A percentile compares a stretch with the other conserved stretches of the same genome.
Conservation (phyloP, 2,888 invertebrate genomes). For the Nephrotoma flavescens region DNA sequence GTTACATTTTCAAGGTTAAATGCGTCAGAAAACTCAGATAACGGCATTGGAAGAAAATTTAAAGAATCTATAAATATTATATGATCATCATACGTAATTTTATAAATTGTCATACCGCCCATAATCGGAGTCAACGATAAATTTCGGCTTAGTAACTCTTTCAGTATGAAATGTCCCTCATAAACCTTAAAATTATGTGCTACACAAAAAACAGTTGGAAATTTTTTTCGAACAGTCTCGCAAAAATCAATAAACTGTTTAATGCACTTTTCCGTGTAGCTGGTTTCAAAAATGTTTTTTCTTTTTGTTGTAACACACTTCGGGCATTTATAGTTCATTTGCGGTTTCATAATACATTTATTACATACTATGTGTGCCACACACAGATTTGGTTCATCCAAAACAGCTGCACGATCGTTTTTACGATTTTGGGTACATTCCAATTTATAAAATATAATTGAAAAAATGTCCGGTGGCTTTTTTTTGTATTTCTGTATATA, state of each 20-base stretch:
- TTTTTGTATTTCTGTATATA: background rate
- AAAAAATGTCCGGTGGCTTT: background rate
- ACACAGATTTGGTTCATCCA: background rate
- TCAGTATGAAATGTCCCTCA: background rate
- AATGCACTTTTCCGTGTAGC: background rate
- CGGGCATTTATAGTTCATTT: background rate
- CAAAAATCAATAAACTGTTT: background rate
- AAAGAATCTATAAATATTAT: background rate
- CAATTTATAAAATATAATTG: background rate
- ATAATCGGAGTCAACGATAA: background rate
- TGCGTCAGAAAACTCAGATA: constrained; percentile 13
- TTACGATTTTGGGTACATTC: background rate
- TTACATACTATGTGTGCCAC: background rate
- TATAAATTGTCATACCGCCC: background rate
- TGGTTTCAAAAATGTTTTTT: background rate
- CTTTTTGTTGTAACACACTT: background rate
- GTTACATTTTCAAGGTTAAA: constrained; percentile 13
- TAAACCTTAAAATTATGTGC: background rate
- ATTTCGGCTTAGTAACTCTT: background rate
- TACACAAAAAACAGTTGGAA: background rate
- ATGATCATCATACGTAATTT: background rate
- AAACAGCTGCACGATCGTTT: background rate
- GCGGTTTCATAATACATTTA: background rate
- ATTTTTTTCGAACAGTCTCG: background rate
- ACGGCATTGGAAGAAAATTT: constrained; percentile 13